Evolutionary conservation across 1,140 invertebrate genomes (phyloP), one percentile per base, ranked within the genome.

Genomic region (Sycophila sp.): DNA sequence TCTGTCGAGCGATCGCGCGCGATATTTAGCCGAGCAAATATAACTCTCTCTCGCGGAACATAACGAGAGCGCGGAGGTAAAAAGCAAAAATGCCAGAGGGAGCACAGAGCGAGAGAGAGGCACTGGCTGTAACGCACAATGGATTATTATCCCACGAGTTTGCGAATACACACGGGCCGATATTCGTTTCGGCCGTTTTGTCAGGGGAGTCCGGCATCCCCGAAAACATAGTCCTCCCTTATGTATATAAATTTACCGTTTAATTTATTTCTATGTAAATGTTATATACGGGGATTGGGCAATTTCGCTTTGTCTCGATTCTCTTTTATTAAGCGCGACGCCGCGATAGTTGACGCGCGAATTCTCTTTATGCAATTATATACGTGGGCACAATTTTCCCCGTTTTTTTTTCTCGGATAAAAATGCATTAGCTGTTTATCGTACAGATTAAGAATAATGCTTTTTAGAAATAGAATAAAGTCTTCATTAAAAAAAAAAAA

Each of bases 181-280:
- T n/a, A n/a, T 62, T 62, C 58, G 58, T 62, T 62, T 42, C 40
- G 7, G 32, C 5, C 58, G 17, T 26, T 62, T 45, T 47, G 5
- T 24, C 24, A 22, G 10, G 40, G 28, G 26, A 49, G 66, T 34
- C 13, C 13, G 15, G 32, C 56, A 40, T 42, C n/a, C 45, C 45
- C 19, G 24, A 69, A 60, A 60, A 68, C 66, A 68, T 60, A 69
- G 24, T 40, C 53, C 56, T 60, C 56, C 40, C 55, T 59, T 49
- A 49, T 49, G 65, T 58, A 68, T 68, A 59, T 67, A 59, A 67
- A 68, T 68, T 59, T 51, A 38, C 51, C 38, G 55, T 51, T 68
- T 59, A 68, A 68, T 59, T 68, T 68, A 68, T 68, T 19, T 53
- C n/a, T 36, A 49, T 59, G 65, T 59, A 51, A 68, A 51, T 68